Conservation (phyloP, 2,888 invertebrate species). For the Homarus gammarus region DNA sequence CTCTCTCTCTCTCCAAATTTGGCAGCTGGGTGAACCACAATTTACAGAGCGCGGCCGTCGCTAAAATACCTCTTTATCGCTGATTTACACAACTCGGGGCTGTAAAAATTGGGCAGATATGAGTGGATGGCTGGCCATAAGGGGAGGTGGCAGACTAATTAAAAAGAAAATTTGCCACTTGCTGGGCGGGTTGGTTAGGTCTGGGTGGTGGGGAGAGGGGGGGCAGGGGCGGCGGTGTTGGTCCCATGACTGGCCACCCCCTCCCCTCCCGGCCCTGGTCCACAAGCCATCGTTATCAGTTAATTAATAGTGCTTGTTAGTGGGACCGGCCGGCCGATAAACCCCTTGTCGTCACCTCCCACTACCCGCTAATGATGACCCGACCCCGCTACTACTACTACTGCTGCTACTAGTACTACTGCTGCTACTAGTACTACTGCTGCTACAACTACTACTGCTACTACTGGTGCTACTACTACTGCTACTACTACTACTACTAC, state of each 20-base stretch:
- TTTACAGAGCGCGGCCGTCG: background rate
- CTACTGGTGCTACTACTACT: background rate
- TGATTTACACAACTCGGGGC: background rate
- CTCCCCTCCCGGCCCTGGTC: slow-evolving; percentile 1
- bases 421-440: too few species aligned
- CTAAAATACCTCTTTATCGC: background rate
- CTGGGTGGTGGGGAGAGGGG: background rate
- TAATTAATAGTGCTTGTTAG: slow-evolving; percentile 71
- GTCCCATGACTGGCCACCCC: background rate
- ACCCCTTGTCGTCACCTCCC: slow-evolving; percentile 58
- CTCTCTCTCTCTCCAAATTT: background rate
- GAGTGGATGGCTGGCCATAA: background rate
- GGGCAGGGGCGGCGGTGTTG: slow-evolving; percentile 10
- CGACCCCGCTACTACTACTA: slow-evolving; percentile 9
- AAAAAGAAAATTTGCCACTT: slow-evolving; percentile 45
- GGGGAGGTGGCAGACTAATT: slow-evolving; percentile 18
- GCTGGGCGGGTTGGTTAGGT: background rate
- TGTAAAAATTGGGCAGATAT: background rate
- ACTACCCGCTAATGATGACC: slow-evolving; percentile 43
- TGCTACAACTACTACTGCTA: too few species aligned
- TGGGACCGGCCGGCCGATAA: slow-evolving; percentile 42
- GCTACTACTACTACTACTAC: too few species aligned
- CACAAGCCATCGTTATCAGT: slow-evolving; percentile 52
- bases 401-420: too few species aligned
- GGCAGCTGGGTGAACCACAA: background rate